These are phyloP conservation scores for Scaptomyza polygonia DNA, from an alignment of 2,888 invertebrate species.

Conservation along the genomic window DNA sequence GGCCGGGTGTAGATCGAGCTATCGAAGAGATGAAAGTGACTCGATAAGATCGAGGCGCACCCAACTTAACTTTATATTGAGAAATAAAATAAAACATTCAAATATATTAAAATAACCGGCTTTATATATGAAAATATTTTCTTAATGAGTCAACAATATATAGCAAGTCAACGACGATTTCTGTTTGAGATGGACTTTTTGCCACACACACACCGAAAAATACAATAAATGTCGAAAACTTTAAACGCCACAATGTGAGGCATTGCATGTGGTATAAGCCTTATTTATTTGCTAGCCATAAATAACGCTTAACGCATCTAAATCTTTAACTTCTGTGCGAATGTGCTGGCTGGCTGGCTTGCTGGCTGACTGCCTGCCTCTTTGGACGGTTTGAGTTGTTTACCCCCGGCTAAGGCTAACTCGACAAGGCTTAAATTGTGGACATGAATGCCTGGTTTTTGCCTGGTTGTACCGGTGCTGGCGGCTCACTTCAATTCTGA, in stretches of 20 bases:
- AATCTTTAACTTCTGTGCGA: slow-evolving; percentile 75
- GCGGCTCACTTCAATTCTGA: slow-evolving; percentile 49
- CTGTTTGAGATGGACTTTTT: slow-evolving; percentile 9
- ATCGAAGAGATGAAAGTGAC: too few species aligned
- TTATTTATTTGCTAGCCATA: slow-evolving; percentile 78
- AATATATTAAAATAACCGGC: too few species aligned
- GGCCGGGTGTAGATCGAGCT: too few species aligned
- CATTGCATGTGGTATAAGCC: slow-evolving; percentile 79
- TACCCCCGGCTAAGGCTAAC: slow-evolving; percentile 70
- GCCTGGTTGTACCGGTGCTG: slow-evolving; percentile 12
- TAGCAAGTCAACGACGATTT: not conserved
- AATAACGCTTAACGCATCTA: slow-evolving; percentile 80
- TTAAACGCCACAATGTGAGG: slow-evolving; percentile 79
- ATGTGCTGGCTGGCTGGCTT: slow-evolving; percentile 63
- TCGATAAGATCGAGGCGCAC: too few species aligned
- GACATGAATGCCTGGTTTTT: slow-evolving; percentile 47
- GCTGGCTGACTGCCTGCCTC: slow-evolving; percentile 31
- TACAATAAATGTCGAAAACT: slow-evolving; percentile 75
- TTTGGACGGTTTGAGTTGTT: slow-evolving; percentile 59
- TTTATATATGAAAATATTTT: slow-evolving; percentile 17
- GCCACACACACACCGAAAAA: slow-evolving; percentile 45
- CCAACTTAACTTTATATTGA: too few species aligned
- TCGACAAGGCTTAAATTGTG: slow-evolving; percentile 71
- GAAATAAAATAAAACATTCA: too few species aligned
- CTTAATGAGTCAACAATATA: slow-evolving; percentile 50